These are phyloP conservation scores for Protomyctophum bolini DNA, from an alignment of 2,113 vertebrate species.

Conservation along the genomic window DNA sequence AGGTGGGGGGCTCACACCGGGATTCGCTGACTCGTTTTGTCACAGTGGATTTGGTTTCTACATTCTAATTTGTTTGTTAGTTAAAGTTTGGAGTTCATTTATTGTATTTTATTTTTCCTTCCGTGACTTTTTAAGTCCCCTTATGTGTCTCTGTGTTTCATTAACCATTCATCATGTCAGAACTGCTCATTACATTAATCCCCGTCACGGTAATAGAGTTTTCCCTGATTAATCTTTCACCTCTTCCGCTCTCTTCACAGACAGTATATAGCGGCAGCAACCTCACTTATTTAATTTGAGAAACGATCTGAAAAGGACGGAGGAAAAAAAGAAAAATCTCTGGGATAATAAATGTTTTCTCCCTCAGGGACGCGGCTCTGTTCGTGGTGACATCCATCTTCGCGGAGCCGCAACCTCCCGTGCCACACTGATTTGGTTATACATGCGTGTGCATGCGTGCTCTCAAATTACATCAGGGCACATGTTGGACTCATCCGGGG, in stretches of 20 bases:
- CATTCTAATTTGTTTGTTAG: conserved; percentile 15
- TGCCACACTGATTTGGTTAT: conserved; percentile 49
- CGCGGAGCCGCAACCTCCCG: conserved; percentile 24
- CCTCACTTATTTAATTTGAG: conserved; percentile 77
- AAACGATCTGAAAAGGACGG: conserved; percentile 62
- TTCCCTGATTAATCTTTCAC: conserved; percentile 77
- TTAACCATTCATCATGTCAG: conserved; percentile 70
- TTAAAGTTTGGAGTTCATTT: neutral
- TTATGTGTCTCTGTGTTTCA: conserved; percentile 47
- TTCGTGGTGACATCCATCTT: conserved; percentile 63
- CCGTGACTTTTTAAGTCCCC: conserved; percentile 36
- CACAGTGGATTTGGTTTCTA: conserved; percentile 39
- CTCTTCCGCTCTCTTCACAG: conserved; percentile 62
- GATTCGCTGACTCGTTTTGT: conserved; percentile 68
- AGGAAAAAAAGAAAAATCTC: conserved; percentile 39
- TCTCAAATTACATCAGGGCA: conserved; percentile 32
- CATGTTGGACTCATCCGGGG: neutral
- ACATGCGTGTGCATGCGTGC: conserved; percentile 33
- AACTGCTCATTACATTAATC: conserved; percentile 70
- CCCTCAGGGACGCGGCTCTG: conserved; percentile 56
- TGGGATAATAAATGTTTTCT: conserved; percentile 74
- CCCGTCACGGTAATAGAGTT: conserved; percentile 73
- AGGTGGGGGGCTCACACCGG: conserved; percentile 39
- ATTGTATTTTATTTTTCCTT: neutral
- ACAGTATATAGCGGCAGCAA: conserved; percentile 46